These are phyloP conservation scores for Eptatretus burgeri DNA, from an alignment of 2,113 vertebrate species.

Conservation along the genomic window DNA sequence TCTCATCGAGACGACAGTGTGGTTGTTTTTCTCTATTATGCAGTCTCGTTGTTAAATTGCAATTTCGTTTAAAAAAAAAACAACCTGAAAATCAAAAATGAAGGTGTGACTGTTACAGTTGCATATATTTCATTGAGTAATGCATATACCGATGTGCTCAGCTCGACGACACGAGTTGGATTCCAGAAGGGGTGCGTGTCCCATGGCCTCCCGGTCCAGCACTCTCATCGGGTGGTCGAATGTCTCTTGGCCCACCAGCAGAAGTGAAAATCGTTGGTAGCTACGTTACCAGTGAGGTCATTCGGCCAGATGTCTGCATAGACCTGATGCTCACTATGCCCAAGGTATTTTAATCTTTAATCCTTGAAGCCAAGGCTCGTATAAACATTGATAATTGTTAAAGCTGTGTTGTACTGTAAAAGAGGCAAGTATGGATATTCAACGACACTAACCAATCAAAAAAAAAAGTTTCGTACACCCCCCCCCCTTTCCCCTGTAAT, in stretches of 20 bases:
- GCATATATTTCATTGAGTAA: no score
- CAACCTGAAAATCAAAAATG: no score
- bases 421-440: neutral
- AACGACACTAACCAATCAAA: no score
- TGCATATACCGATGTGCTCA: constrained; percentile 12
- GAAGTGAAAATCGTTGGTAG: constrained; percentile 54
- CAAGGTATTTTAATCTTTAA: constrained; percentile 16
- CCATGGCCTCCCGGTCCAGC: constrained; percentile 41
- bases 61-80: no score
- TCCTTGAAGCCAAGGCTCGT: no score
- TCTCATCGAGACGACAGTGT: no score
- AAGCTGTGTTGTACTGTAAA: neutral
- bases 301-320: constrained; percentile 38
- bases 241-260: constrained; percentile 34
- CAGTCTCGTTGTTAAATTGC: no score
- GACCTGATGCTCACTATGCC: constrained; percentile 59
- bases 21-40: no score
- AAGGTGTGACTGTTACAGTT: no score
- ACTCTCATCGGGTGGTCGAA: constrained; percentile 35
- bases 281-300: constrained; percentile 56
- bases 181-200: constrained; percentile 29
- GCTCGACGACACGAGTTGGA: constrained; percentile 47
- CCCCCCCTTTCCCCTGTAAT: no score
- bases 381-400: neutral
- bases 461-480: no score